A percentile compares a stretch with the other conserved stretches of the same genome.
Conservation (phyloP, 2,113 vertebrate species). For the Cnemophilus loriae region DNA sequence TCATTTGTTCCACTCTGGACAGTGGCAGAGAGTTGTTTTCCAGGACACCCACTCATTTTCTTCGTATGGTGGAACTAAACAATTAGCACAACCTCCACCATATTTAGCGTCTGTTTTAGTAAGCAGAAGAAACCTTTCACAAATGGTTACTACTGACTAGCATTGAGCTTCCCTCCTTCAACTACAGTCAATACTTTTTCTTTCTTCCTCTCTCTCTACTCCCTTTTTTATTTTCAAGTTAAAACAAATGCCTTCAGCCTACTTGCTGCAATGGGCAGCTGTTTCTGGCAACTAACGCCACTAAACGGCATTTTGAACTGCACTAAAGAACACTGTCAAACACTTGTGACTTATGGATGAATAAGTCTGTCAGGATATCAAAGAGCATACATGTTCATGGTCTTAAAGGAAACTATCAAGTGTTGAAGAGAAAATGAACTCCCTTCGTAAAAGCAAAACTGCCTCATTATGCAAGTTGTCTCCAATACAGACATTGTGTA, state of each 20-base stretch:
- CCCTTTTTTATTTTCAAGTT: neutral
- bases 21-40: neutral
- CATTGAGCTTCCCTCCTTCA: neutral
- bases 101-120: neutral
- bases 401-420: neutral
- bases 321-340: neutral
- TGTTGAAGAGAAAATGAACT: neutral
- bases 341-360: neutral
- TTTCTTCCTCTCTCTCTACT: neutral
- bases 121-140: neutral
- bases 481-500: neutral
- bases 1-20: neutral
- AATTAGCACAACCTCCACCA: neutral
- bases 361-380: neutral
- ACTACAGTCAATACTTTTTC: neutral
- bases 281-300: neutral
- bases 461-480: neutral
- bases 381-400: accelerated
- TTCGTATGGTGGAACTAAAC: neutral
- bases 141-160: neutral
- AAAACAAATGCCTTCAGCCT: neutral
- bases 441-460: neutral
- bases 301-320: neutral
- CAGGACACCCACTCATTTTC: neutral
- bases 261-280: neutral